Conservation (phyloP, 2,113 vertebrate genomes). For the Labeo catla region DNA sequence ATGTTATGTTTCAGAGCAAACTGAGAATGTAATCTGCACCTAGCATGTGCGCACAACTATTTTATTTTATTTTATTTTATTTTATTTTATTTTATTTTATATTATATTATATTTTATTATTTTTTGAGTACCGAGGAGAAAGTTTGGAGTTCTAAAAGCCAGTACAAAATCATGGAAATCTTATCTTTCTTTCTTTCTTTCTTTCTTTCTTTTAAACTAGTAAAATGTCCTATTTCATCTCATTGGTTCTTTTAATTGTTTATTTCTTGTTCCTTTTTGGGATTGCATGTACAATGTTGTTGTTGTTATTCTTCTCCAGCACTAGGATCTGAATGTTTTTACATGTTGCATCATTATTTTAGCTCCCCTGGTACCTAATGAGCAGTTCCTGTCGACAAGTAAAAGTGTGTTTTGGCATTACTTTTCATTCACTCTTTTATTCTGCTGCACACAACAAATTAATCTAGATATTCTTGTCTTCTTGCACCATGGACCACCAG, state of each 20-base stretch:
- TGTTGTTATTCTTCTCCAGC: not conserved
- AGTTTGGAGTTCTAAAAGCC: too few species aligned
- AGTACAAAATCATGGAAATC: too few species aligned
- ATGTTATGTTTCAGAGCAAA: not conserved
- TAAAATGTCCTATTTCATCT: not conserved
- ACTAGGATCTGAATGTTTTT: not conserved
- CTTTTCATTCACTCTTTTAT: constrained; percentile 12
- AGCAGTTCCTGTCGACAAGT: not conserved
- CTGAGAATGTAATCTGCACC: not conserved
- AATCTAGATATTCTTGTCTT: constrained; percentile 2
- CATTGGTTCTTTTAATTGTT: not conserved
- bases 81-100: too few species aligned
- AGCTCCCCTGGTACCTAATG: not conserved
- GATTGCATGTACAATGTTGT: not conserved
- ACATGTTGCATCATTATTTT: not conserved
- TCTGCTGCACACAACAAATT: not conserved
- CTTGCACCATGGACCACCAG: not conserved
- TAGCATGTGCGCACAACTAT: too few species aligned
- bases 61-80: too few species aligned
- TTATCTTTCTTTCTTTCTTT: too few species aligned
- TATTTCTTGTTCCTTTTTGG: not conserved
- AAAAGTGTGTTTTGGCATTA: not conserved
- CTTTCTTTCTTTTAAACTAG: too few species aligned
- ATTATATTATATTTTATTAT: too few species aligned
- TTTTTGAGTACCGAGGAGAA: too few species aligned